Evolutionary conservation across 2,113 vertebrate species (phyloP).

Genomic region (Petaurus breviceps): DNA sequence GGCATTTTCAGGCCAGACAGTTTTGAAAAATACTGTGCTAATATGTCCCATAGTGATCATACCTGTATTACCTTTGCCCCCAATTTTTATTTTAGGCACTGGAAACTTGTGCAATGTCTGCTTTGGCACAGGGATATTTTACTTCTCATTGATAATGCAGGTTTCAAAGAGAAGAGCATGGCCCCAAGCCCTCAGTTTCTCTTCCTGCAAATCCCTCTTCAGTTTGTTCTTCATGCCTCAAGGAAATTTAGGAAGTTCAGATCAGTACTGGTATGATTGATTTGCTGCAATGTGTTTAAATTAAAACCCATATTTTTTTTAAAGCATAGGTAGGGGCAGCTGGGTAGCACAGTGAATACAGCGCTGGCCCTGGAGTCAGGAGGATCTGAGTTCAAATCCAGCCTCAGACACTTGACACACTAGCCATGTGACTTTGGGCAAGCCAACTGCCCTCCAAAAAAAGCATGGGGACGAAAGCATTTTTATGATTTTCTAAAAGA

Average conservation of each 20-base stretch:
- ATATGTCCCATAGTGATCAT: neutral
- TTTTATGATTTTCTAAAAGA: conserved; percentile 4
- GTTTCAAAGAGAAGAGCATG: neutral
- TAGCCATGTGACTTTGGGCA: too few species aligned
- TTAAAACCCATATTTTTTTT: neutral
- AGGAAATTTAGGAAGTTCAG: neutral
- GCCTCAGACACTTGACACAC: too few species aligned
- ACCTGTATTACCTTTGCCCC: neutral
- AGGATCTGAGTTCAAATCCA: too few species aligned
- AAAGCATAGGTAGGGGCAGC: too few species aligned
- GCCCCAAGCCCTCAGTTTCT: neutral
- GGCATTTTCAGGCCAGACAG: neutral
- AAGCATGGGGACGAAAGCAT: neutral
- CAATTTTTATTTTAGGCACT: neutral
- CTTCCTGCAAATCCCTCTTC: neutral
- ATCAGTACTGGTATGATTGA: neutral
- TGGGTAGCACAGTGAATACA: neutral
- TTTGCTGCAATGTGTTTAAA: neutral
- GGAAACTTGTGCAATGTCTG: neutral
- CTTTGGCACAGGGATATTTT: neutral
- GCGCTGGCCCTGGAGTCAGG: too few species aligned
- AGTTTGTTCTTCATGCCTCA: neutral
- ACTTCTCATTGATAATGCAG: neutral
- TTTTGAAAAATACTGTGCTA: neutral
- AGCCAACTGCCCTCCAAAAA: too few species aligned